A percentile compares a stretch with the other conserved stretches of the same genome.
phyloP scores from a whole-genome alignment of 2,888 invertebrate genomes.

The Pristionchus maxplancki region DNA sequence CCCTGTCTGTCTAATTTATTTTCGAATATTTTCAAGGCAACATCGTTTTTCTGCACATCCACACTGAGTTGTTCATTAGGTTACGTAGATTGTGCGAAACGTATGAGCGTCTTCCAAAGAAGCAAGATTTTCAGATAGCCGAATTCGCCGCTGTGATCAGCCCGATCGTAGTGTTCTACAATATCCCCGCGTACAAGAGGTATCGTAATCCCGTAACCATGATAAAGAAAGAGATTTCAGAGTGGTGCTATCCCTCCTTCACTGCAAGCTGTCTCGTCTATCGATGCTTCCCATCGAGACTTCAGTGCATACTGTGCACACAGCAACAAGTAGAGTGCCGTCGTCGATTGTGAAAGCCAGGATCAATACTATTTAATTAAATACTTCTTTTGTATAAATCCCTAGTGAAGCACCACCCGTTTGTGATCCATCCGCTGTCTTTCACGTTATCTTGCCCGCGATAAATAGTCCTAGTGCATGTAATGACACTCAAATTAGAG shows the following conservation, averaged over 20 bases:
- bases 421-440: neutral
- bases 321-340: conserved; percentile 20
- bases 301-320: neutral
- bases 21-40: too few relatives aligned
- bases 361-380: neutral
- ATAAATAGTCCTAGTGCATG: conserved; percentile 18
- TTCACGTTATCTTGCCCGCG: neutral
- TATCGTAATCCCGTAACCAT: neutral
- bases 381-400: too few relatives aligned
- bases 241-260: neutral
- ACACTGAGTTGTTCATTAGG: too few relatives aligned
- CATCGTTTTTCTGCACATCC: too few relatives aligned
- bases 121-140: neutral
- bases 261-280: neutral
- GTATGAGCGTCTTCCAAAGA: too few relatives aligned
- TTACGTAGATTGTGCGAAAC: too few relatives aligned
- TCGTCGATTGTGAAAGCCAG: neutral
- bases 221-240: neutral
- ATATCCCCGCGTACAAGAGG: conserved; percentile 19
- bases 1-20: too few relatives aligned
- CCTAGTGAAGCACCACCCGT: neutral
- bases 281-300: conserved; percentile 2
- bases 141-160: conserved; percentile 36
- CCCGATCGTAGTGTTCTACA: conserved; percentile 13
- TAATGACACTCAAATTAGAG: neutral